phyloP scores from a whole-genome alignment of 1,140 invertebrate species.

The Centruroides sculpturatus region DNA sequence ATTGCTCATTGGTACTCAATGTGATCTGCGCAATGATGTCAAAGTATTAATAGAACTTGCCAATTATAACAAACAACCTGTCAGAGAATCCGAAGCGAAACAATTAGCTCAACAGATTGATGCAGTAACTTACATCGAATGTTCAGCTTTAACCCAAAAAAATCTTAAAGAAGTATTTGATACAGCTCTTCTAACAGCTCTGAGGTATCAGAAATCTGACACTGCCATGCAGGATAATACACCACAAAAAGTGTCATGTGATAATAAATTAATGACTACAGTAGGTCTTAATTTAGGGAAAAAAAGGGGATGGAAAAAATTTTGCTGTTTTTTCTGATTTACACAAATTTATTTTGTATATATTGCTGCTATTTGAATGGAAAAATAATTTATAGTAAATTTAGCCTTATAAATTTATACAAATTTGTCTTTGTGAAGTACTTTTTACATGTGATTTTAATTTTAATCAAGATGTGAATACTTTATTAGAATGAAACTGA shows the following conservation, averaged over 20 bases:
- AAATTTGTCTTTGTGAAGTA: no score
- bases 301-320: background rate
- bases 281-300: background rate
- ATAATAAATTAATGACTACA: background rate
- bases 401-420: no score
- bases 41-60: slow-evolving; percentile 41
- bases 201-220: slow-evolving; percentile 24
- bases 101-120: slow-evolving; percentile 58
- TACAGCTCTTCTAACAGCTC: slow-evolving; percentile 59
- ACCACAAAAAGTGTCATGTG: background rate
- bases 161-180: slow-evolving; percentile 82
- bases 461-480: no score
- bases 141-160: slow-evolving; percentile 73
- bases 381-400: no score
- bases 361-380: background rate
- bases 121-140: slow-evolving; percentile 71
- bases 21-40: slow-evolving; percentile 43
- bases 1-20: slow-evolving; percentile 63
- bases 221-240: background rate
- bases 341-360: background rate
- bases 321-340: background rate
- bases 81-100: slow-evolving; percentile 56
- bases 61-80: slow-evolving; percentile 53
- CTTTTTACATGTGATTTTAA: no score
- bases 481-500: no score